Evolutionary conservation across 2,797 vertebrate species (phyloP), one percentile per base, ranked within the genome.

Genomic region (Pseudomugil tenellus): DNA sequence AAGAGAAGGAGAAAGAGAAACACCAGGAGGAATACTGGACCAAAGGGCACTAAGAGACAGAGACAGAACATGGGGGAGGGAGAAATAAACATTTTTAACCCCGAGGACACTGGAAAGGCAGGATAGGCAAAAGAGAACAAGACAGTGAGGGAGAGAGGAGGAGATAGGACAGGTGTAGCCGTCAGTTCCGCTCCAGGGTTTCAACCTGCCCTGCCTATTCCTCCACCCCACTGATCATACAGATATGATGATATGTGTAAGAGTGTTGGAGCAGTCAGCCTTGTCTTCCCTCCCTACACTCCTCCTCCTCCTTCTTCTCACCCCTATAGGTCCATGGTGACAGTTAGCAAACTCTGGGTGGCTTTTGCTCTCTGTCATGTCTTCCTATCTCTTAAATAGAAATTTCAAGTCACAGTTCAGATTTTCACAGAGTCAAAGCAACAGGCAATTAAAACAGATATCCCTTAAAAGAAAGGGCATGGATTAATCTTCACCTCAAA

Each of bases 211-310:
- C 85, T 75, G 85, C 88, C 90, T 84, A 74, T 77, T 86, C 84
- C 90, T 89, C 88, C 83, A 86, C 88, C 90, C 90, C 87, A 92
- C 91, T 92, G 88, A 91, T 92, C 90, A 90, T 92, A 91, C 90
- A 92, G 90, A 91, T 91, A 93, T 92, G 90, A 92, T 91, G 92
- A 92, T 93, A 93, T 90, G 87, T 92, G 92, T 92, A 91, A 90
- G 87, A 87, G 89, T 89, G 91, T 92, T 90, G 86, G 85, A 90
- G 87, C 88, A 89, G 83, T 90, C 91, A 92, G 90, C 89, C 91
- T 92, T 90, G 88, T 89, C 90, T 88, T 81, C 79, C 83, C 83
- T 84, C 75, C 85, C 72, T 71, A 67, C 69, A 70, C 82, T 81
- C 76, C 84, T 81, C 76, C 84, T 81, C 73, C 68, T 64, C 55